Percentiles rank a stretch among this genome's conserved stretches.
Evolutionary conservation across 2,797 vertebrate species (phyloP).

Genomic region (Centroberyx gerrardi): DNA sequence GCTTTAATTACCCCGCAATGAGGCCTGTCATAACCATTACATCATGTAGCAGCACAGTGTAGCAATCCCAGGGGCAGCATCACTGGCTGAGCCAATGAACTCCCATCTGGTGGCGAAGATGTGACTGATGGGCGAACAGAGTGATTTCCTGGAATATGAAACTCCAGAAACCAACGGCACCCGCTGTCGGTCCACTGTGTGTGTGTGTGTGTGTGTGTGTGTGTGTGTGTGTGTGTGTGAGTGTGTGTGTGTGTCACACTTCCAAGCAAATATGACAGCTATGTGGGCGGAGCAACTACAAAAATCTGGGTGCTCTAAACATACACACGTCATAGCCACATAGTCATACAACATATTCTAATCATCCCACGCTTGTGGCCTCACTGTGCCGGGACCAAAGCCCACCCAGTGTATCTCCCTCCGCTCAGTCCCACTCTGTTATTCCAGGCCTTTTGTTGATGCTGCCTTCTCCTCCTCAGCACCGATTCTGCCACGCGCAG

Average conservation of each 20-base stretch:
- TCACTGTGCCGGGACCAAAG: constrained; percentile 17
- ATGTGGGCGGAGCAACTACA: background rate
- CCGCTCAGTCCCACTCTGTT: constrained; percentile 63
- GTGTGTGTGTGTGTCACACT: background rate
- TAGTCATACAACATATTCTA: constrained; percentile 9
- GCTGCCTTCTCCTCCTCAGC: constrained; percentile 65
- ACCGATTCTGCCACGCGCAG: constrained; percentile 76
- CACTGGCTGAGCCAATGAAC: constrained; percentile 60
- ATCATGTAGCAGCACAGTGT: constrained; percentile 69
- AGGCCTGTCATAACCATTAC: constrained; percentile 78
- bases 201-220: too few species aligned
- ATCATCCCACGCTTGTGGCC: constrained; percentile 23
- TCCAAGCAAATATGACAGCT: constrained; percentile 9
- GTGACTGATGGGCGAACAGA: constrained; percentile 56
- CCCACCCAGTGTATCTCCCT: constrained; percentile 47
- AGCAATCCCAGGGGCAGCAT: constrained; percentile 68
- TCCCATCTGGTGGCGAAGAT: constrained; percentile 72
- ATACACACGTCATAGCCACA: background rate
- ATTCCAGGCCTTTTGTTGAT: constrained; percentile 61
- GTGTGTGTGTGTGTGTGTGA: background rate
- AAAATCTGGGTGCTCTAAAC: background rate
- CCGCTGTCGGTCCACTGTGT: constrained; percentile 9
- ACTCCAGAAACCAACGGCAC: constrained; percentile 29
- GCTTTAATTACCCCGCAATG: constrained; percentile 76
- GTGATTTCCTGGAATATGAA: constrained; percentile 52